phyloP scores from a whole-genome alignment of 2,888 invertebrate species.

The Acrocyrtus sp. region DNA sequence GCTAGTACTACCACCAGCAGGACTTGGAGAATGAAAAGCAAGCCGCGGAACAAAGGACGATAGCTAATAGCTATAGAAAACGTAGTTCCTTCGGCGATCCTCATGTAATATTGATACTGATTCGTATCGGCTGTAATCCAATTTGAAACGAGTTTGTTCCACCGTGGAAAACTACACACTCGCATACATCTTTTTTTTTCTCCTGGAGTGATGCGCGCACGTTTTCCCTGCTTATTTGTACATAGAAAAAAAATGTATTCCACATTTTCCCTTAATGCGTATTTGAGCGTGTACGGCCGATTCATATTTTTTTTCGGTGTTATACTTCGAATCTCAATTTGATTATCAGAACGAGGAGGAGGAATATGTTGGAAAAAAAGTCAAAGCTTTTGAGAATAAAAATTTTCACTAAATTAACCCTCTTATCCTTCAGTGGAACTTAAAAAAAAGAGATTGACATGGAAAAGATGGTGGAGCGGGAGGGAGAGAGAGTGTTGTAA shows the following conservation, averaged over 20 bases:
- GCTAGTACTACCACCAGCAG: background rate
- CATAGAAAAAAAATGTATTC: background rate
- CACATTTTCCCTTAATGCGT: background rate
- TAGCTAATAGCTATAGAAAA: no score
- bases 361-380: conserved; percentile 26
- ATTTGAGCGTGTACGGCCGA: background rate
- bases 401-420: conserved; percentile 53
- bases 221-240: conserved; percentile 4
- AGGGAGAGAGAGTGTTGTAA: no score
- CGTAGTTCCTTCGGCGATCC: no score
- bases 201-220: conserved; percentile 3
- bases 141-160: conserved; percentile 45
- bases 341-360: conserved; percentile 3
- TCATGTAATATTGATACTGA: conserved; percentile 18
- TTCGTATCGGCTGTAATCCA: conserved; percentile 29
- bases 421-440: no score
- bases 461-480: conserved; percentile 48
- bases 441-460: conserved; percentile 47
- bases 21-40: no score
- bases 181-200: background rate
- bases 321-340: no score
- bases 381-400: no score
- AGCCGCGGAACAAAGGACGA: no score
- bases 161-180: no score
- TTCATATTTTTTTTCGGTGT: no score